phyloP scores from a whole-genome alignment of 2,113 vertebrate genomes.

The Sinocyclocheilus anshuiensis region DNA sequence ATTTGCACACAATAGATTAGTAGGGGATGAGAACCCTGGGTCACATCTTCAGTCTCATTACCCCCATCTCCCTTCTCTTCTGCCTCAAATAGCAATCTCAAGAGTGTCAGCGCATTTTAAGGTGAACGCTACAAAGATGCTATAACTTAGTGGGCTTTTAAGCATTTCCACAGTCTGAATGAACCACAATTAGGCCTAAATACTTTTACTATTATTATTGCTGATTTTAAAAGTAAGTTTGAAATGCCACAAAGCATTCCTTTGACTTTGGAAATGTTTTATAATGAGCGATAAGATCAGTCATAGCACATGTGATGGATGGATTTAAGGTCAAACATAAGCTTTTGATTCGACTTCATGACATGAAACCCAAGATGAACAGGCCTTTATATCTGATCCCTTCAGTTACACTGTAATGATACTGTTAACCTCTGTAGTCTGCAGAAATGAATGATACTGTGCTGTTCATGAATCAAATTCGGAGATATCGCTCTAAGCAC shows the following conservation, averaged over 20 bases:
- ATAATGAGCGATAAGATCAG: neutral
- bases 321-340: neutral
- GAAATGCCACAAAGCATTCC: neutral
- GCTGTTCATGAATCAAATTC: constrained; percentile 17
- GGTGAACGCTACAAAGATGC: neutral
- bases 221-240: neutral
- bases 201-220: neutral
- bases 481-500: neutral
- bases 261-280: neutral
- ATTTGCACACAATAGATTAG: constrained; percentile 18
- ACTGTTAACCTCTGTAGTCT: constrained; percentile 10
- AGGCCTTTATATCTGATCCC: neutral
- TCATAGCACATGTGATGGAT: neutral
- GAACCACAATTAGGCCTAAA: neutral
- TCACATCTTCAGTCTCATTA: constrained; percentile 12
- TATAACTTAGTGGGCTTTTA: neutral
- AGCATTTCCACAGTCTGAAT: neutral
- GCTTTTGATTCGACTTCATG: neutral
- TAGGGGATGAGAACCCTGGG: neutral
- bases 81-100: neutral
- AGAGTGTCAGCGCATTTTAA: neutral
- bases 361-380: neutral
- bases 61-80: neutral
- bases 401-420: constrained; percentile 12
- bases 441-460: constrained; percentile 4